Evolutionary conservation across 2,113 vertebrate genomes (phyloP).

Genomic region (Nicator chloris): DNA sequence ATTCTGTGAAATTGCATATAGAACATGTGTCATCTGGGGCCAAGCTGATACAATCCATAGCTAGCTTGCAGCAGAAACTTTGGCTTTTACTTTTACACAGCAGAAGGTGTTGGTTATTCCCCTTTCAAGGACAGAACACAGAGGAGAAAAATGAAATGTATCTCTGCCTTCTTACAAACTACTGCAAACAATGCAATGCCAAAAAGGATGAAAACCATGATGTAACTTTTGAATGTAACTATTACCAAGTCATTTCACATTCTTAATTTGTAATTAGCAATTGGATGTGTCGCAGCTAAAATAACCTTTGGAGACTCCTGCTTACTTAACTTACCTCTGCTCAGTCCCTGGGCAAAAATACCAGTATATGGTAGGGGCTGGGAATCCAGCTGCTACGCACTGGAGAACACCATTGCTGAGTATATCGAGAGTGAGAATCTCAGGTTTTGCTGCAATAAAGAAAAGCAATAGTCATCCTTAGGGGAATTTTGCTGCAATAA

Average conservation of each 20-base stretch:
- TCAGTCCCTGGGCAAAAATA: conserved; percentile 88
- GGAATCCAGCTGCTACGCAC: conserved; percentile 89
- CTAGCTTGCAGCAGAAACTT: not conserved
- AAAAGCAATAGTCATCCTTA: not conserved
- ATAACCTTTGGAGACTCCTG: not conserved
- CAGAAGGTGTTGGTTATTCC: conserved; percentile 34
- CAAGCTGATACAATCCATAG: not conserved
- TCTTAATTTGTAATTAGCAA: not conserved
- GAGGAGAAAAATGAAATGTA: not conserved
- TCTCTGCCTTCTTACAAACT: not conserved
- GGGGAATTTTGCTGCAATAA: conserved; percentile 84
- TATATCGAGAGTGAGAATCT: conserved; percentile 84
- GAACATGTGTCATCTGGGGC: not conserved
- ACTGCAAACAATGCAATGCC: not conserved
- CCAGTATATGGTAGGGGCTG: conserved; percentile 91
- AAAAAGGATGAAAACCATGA: not conserved
- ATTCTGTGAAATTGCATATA: conserved; percentile 29
- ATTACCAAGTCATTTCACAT: not conserved
- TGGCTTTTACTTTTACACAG: conserved; percentile 21
- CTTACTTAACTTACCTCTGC: conserved; percentile 77
- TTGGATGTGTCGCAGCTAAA: not conserved
- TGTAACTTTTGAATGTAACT: not conserved
- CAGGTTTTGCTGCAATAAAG: conserved; percentile 85
- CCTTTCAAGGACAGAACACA: not conserved
- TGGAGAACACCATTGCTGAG: conserved; percentile 85